Base-by-base conservation (phyloP, 2,888 invertebrate genomes). In the Drosophila antonietae region DNA sequence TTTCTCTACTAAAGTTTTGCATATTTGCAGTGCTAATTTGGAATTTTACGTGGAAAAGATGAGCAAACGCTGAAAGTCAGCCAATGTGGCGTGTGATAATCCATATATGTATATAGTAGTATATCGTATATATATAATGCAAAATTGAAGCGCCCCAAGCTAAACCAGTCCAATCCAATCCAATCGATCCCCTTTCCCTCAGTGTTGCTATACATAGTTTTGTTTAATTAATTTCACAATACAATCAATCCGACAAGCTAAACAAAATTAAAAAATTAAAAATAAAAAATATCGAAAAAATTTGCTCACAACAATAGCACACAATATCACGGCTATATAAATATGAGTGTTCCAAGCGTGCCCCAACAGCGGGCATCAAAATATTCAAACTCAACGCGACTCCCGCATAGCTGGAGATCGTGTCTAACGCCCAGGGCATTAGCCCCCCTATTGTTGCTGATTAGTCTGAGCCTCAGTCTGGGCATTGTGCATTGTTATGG, bases 311-410 rank as follows among this genome's bases (percentile, higher is more conserved):
- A 76, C 73, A 81, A 87, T 70, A 73, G 66, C 72, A 65, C 70
- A 65, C 20, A 75, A 68, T 69, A 67, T 73, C 12, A 37, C 37
- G 69, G 69, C 81, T 78, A 76, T 89, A 37, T 23, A 78, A 83
- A 86, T 75, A 91, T 91, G 91, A 91, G 90, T 91, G 90, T 88
- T 80, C 79, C 82, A 80, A 84, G 75, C 65, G 66, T 75, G 78
- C 83, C 90, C 89, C 91, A 70, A 67, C 84, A 68, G 88, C 73
- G 89, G 88, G 84, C 88, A 76, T 61, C 74, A 39, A 59, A 59
- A 76, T 51, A 47, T 53, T 49, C 59, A 68, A 65, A 66, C 63
- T 56, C 51, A 64, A 39, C 58, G 15, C 46, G 55, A 59, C 20
- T 15, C 41, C 75, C 59, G 51, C 63, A 35, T 46, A 64, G 63